A percentile compares a stretch with the other conserved stretches of the same genome.
phyloP scores from a whole-genome alignment of 2,888 invertebrate genomes.

The Boloria euphrosyne region DNA sequence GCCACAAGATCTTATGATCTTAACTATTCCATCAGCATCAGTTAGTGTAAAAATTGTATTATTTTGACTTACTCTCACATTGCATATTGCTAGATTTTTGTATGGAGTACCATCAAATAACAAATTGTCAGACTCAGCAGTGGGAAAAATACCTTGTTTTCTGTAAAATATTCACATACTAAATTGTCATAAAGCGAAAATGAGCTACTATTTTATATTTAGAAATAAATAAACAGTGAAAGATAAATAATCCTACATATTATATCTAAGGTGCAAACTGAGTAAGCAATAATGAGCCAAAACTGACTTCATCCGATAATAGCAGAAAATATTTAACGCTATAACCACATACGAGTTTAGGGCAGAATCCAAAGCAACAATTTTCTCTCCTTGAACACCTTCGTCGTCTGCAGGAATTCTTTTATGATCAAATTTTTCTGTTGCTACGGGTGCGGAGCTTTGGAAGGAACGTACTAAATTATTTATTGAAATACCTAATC shows the following conservation, averaged over 20 bases:
- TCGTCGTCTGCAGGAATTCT: conserved; percentile 84
- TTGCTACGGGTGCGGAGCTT: conserved; percentile 55
- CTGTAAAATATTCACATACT: conserved; percentile 69
- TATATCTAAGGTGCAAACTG: too few relatives aligned
- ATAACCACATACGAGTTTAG: conserved; percentile 79
- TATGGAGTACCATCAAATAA: conserved; percentile 90
- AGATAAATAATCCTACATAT: too few relatives aligned
- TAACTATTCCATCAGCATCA: conserved; percentile 84
- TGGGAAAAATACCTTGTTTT: conserved; percentile 87
- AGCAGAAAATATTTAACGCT: not conserved
- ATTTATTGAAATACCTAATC: conserved; percentile 51
- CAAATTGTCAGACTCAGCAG: conserved; percentile 85
- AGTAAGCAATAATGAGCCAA: too few relatives aligned
- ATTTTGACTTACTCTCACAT: conserved; percentile 91
- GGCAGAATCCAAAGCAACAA: conserved; percentile 86
- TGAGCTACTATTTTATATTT: too few relatives aligned
- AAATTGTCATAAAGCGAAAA: not conserved
- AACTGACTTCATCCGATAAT: too few relatives aligned
- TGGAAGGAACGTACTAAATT: conserved; percentile 58
- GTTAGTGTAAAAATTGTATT: conserved; percentile 93
- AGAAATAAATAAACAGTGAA: not conserved
- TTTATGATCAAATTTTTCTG: conserved; percentile 72
- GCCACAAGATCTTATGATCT: conserved; percentile 89
- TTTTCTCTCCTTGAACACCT: conserved; percentile 89
- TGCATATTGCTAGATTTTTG: conserved; percentile 90